Conservation (phyloP, 1,140 invertebrate genomes). For the Bombus confusus region DNA sequence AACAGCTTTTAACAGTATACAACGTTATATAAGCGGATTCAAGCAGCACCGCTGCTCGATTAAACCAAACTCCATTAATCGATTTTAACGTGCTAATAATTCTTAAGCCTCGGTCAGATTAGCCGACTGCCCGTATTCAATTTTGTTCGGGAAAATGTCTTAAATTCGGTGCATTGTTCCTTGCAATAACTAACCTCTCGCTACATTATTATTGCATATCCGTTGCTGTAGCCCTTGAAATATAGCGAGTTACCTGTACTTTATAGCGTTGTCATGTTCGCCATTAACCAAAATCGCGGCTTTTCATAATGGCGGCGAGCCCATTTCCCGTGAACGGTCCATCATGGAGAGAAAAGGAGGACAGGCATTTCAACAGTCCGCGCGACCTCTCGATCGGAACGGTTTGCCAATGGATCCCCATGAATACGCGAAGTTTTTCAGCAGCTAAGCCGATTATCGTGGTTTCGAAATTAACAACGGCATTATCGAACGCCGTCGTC, state of each 20-base stretch:
- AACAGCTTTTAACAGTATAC: not conserved
- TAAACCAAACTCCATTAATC: too few relatives aligned
- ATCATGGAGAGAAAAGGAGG: not conserved
- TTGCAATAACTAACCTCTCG: not conserved
- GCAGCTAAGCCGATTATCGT: not conserved
- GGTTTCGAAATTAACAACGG: not conserved
- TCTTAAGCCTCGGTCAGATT: too few relatives aligned
- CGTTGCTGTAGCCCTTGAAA: conserved; percentile 1
- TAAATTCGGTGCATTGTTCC: not conserved
- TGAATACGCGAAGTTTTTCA: not conserved
- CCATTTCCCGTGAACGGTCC: not conserved
- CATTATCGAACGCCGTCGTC: too few relatives aligned
- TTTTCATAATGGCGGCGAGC: conserved; percentile 3
- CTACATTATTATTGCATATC: not conserved
- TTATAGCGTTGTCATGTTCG: conserved; percentile 30
- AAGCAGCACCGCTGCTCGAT: not conserved
- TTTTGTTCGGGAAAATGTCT: not conserved
- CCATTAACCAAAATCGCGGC: conserved; percentile 34
- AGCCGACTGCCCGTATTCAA: not conserved
- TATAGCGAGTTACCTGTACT: conserved; percentile 24
- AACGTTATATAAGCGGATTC: not conserved
- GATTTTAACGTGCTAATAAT: not conserved
- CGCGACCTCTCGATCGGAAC: not conserved
- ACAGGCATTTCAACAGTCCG: not conserved
- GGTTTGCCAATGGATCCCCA: not conserved